Base-by-base conservation (phyloP, 2,113 vertebrate species). In the Etia nguti region DNA sequence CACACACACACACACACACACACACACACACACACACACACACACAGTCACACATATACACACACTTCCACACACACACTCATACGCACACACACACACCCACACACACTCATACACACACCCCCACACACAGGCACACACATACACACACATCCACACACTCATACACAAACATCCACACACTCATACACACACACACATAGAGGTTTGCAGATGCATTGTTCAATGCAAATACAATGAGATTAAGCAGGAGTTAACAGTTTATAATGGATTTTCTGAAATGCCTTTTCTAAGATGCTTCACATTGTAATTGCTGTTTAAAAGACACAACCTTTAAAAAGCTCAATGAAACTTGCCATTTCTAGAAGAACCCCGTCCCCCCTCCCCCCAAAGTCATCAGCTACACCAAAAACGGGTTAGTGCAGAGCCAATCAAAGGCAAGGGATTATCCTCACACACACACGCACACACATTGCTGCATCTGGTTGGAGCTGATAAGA, bases 401-500 rank as follows among this genome's bases (percentile, higher is more conserved):
- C 88, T 52, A 68, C 75, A 83, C 80, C 24, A 79, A 65, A 91
- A 88, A 86, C 1, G 73, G 79, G 85, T 83, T 90, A 84, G 54
- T 73, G 87, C 92, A 89, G 88, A 95, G 85, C 92, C 92, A 93
- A 86, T 94, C 81, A 90, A 90, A 87, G 83, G 88, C 85, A 83
- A 9, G 81, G 94, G 93, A 94, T 95, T 92, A 95, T 94, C 91
- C 86, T 75, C 75, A 38, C 36, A 80, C 60, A 68, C 81, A 75
- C 54, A 62, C 31, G 38, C 80, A 86, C 82, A 79, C 79, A 79
- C 50, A 54, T 18, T 10, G 84, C 92, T 93, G 90, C 88, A 86
- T 95, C 94, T 95, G 94, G 85, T 94, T 91, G 81, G 29, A 68
- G 84, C 95, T 93, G 95, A 96, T 96, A 96, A 96, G 94, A 80